Evolutionary conservation across 2,888 invertebrate species (phyloP).

Genomic region (Oxytorus armatus): DNA sequence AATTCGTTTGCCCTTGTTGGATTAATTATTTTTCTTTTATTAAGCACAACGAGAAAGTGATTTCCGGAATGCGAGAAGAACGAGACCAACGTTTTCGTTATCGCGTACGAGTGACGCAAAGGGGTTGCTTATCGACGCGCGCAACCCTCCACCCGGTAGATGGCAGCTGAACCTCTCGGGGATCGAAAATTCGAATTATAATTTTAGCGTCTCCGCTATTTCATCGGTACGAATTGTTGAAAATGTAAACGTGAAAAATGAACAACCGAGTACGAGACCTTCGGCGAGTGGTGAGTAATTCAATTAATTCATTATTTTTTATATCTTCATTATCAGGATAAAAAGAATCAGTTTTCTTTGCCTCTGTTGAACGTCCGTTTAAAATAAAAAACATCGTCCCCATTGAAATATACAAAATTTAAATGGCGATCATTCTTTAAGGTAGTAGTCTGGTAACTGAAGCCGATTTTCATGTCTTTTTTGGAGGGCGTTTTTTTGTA

Average conservation of each 20-base stretch:
- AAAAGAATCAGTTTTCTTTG: too few relatives aligned
- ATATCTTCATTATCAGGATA: too few relatives aligned
- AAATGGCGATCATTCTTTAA: too few relatives aligned
- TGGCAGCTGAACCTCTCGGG: constrained; percentile 75
- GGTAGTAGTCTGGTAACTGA: too few relatives aligned
- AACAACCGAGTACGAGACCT: neutral
- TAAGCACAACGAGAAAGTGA: constrained; percentile 20
- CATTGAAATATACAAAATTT: too few relatives aligned
- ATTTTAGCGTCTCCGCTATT: constrained; percentile 62
- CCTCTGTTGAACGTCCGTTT: too few relatives aligned
- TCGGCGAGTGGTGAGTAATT: constrained; percentile 26
- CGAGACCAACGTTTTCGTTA: constrained; percentile 69
- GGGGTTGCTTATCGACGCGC: constrained; percentile 74
- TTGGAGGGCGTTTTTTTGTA: too few relatives aligned
- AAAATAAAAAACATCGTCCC: too few relatives aligned
- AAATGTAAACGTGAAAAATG: constrained; percentile 29
- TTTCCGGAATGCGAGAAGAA: constrained; percentile 19
- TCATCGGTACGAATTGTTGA: constrained; percentile 25
- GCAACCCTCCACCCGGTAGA: constrained; percentile 75
- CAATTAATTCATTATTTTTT: neutral
- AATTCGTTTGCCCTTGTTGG: neutral
- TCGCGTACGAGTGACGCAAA: constrained; percentile 69
- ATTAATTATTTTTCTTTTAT: constrained; percentile 9
- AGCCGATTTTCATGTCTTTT: too few relatives aligned
- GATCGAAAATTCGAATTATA: constrained; percentile 73